Percentiles rank a stretch among this genome's conserved stretches.
Evolutionary conservation across 92 coral and sea anemone species (phyloP).

Genomic region (Umimayanthus kanabou): DNA sequence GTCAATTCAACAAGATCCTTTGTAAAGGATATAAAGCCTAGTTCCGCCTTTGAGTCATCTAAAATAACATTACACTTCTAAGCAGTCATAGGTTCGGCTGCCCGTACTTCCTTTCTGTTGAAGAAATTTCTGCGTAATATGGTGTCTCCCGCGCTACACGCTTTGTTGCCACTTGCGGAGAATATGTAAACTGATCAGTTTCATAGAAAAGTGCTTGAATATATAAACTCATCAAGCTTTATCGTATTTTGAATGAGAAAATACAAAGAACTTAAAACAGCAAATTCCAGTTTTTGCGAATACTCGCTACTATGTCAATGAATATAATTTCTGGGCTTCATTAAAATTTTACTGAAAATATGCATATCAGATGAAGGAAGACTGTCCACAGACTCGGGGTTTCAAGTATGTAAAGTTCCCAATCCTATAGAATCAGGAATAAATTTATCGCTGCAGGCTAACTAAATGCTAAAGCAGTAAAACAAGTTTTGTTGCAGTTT

Average conservation of each 20-base stretch:
- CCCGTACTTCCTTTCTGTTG: conserved; percentile 78
- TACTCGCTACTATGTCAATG: not conserved
- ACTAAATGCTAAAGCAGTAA: not conserved
- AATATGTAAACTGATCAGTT: conserved; percentile 27
- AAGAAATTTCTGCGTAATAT: conserved; percentile 71
- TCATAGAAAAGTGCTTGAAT: not conserved
- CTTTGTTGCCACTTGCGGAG: conserved; percentile 41
- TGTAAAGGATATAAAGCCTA: conserved; percentile 52
- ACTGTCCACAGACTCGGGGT: not conserved
- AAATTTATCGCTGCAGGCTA: not conserved
- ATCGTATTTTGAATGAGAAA: not conserved
- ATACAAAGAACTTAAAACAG: not conserved
- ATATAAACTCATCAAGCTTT: not conserved
- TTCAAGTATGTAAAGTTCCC: not conserved
- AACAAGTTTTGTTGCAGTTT: not conserved
- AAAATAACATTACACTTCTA: conserved; percentile 68
- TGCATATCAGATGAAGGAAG: not conserved
- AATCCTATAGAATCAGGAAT: not conserved
- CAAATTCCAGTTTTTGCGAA: not conserved
- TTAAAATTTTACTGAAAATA: conserved; percentile 18
- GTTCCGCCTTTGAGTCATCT: conserved; percentile 61
- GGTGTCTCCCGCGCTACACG: conserved; percentile 78
- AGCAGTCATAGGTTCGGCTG: conserved; percentile 61
- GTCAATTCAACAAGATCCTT: conserved; percentile 33
- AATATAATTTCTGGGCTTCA: not conserved